A percentile compares a stretch with the other conserved stretches of the same genome.
phyloP scores from a whole-genome alignment of 2,113 vertebrate genomes.

The Cephalopterus ornatus region DNA sequence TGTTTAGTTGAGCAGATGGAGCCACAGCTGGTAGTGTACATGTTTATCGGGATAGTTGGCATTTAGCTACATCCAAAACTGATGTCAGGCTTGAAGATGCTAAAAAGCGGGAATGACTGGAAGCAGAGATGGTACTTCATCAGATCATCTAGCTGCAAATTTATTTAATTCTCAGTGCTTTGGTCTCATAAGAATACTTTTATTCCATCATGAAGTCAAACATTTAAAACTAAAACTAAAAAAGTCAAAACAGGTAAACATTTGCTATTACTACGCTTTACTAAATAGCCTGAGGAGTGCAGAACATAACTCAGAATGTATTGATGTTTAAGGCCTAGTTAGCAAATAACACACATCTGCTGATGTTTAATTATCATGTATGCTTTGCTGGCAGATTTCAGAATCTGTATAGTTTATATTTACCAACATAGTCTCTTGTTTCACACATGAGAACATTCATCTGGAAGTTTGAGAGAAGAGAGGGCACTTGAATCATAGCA shows the following conservation, averaged over 20 bases:
- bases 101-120: constrained; percentile 58
- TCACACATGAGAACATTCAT: not conserved
- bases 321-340: constrained; percentile 54
- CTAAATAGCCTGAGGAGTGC: constrained; percentile 27
- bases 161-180: constrained; percentile 43
- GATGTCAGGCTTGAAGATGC: constrained; percentile 73
- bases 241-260: constrained; percentile 50
- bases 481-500: not conserved
- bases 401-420: constrained; percentile 21
- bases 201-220: constrained; percentile 17
- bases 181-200: constrained; percentile 16
- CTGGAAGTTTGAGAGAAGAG: not conserved
- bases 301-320: not conserved
- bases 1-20: constrained; percentile 84
- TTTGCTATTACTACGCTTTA: constrained; percentile 41
- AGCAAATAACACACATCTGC: constrained; percentile 42
- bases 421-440: not conserved
- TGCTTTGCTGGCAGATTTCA: constrained; percentile 8
- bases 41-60: constrained; percentile 80
- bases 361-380: constrained; percentile 48
- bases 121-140: constrained; percentile 28
- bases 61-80: constrained; percentile 78
- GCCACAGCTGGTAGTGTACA: constrained; percentile 84
- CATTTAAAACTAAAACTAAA: constrained; percentile 40
- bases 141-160: constrained; percentile 52